Evolutionary conservation across 2,888 invertebrate genomes (phyloP).

Genomic region (Drosophila percnosoma): DNA sequence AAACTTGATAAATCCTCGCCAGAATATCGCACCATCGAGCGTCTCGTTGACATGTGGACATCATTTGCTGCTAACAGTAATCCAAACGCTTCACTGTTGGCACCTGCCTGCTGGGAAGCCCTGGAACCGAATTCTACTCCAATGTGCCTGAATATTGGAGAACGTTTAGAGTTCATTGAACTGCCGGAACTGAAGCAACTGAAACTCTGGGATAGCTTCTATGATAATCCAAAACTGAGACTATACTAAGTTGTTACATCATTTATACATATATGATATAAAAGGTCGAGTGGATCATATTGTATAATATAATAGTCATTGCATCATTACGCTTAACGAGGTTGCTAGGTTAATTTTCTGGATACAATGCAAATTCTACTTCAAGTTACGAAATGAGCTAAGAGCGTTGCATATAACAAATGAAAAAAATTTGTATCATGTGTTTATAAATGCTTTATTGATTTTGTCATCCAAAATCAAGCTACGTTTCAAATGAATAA

Average conservation of each 20-base stretch:
- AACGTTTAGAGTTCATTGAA: conserved; percentile 67
- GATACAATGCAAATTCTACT: neutral
- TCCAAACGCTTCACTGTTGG: conserved; percentile 70
- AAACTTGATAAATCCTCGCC: conserved; percentile 57
- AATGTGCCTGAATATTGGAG: conserved; percentile 77
- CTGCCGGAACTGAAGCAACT: conserved; percentile 80
- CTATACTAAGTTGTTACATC: conserved; percentile 36
- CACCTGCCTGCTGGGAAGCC: conserved; percentile 50
- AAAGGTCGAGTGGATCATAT: neutral
- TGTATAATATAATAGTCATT: neutral
- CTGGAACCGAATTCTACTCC: conserved; percentile 21
- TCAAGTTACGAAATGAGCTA: neutral
- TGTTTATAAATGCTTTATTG: neutral
- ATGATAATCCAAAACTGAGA: conserved; percentile 49
- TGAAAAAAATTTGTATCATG: neutral
- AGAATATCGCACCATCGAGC: conserved; percentile 77
- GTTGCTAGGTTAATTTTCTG: neutral
- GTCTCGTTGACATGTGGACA: conserved; percentile 76
- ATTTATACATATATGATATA: conserved; percentile 13
- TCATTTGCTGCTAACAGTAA: conserved; percentile 73
- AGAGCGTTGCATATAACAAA: neutral
- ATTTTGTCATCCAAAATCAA: neutral
- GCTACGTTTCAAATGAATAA: neutral
- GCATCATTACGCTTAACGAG: neutral
- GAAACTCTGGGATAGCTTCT: conserved; percentile 80